These are phyloP conservation scores for Symphodus melops DNA, from an alignment of 2,113 vertebrate genomes.

Conservation along the genomic window DNA sequence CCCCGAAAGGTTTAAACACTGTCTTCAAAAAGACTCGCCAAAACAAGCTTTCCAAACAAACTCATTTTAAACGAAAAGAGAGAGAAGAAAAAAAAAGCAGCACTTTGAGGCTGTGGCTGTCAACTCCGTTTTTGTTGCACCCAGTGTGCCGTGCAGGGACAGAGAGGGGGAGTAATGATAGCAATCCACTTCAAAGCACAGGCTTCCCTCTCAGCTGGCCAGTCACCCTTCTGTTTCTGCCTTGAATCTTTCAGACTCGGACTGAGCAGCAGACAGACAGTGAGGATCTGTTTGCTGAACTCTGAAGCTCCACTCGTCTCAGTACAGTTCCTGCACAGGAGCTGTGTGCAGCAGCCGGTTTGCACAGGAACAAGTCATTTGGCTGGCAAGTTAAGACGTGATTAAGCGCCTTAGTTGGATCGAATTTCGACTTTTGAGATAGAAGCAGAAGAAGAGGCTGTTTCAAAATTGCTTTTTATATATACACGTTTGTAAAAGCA, in stretches of 20 bases:
- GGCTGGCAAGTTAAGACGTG: neutral
- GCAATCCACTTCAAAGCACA: constrained; percentile 48
- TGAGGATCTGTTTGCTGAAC: constrained; percentile 38
- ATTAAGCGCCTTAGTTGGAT: neutral
- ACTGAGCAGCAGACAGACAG: constrained; percentile 48
- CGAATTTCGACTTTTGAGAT: neutral
- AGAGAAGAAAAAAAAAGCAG: no score
- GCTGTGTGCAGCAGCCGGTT: constrained; percentile 19
- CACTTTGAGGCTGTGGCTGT: neutral
- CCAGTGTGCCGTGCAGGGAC: constrained; percentile 16
- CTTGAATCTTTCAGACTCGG: constrained; percentile 21
- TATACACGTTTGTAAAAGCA: no score
- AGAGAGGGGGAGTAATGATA: constrained; percentile 47
- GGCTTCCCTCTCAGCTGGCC: constrained; percentile 32
- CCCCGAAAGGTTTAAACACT: neutral
- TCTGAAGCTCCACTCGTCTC: constrained; percentile 11
- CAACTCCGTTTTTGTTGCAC: constrained; percentile 27
- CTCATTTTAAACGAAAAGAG: no score
- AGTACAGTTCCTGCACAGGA: constrained; percentile 3
- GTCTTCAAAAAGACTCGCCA: neutral
- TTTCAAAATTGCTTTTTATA: neutral
- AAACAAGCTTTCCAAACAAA: neutral
- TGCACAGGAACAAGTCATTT: constrained; percentile 25
- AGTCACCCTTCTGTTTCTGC: constrained; percentile 40
- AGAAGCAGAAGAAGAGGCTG: neutral